Percentiles rank a stretch among this genome's conserved stretches.
Conservation (phyloP, 2,113 vertebrate species). For the Pachycephala philippinensis region DNA sequence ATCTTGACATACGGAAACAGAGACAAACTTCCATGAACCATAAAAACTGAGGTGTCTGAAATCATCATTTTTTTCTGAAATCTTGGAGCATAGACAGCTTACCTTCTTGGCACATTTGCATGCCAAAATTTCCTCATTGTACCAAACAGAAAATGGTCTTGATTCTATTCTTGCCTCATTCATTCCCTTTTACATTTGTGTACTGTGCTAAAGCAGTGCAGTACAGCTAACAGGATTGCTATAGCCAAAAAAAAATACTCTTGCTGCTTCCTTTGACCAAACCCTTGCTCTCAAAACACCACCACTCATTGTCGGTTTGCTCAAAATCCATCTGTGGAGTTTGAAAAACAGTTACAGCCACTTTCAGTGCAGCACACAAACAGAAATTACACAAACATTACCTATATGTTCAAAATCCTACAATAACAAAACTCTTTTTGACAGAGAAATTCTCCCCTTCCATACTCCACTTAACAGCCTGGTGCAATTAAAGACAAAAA, state of each 20-base stretch:
- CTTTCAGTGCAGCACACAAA: background rate
- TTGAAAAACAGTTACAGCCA: background rate
- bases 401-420: background rate
- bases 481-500: background rate
- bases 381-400: background rate
- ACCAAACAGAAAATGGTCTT: background rate
- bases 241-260: background rate
- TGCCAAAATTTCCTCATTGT: fast-evolving
- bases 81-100: background rate
- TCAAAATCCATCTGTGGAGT: background rate
- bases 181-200: background rate
- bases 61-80: background rate
- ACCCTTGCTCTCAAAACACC: background rate
- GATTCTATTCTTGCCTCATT: background rate
- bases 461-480: background rate
- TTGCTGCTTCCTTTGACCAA: background rate
- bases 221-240: fast-evolving
- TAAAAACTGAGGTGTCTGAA: background rate
- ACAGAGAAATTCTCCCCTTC: background rate
- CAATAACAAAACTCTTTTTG: background rate
- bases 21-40: background rate
- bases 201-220: background rate
- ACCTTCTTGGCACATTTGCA: background rate
- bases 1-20: background rate
- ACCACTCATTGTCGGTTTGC: background rate